Evolutionary conservation across 2,797 vertebrate species (phyloP).

Genomic region (Anabas testudineus): DNA sequence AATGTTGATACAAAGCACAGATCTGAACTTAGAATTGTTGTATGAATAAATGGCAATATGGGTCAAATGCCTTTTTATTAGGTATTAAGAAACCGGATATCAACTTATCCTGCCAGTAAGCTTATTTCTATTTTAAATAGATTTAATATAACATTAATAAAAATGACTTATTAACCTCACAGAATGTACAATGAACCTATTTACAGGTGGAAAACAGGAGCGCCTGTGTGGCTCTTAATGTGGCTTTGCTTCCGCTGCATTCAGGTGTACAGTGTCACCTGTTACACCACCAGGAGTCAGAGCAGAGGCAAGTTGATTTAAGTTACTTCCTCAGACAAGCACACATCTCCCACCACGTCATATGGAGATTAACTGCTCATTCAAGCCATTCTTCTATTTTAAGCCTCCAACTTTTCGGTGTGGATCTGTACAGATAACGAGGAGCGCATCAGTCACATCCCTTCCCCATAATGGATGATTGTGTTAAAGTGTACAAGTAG

Average conservation of each 20-base stretch:
- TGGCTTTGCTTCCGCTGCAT: background rate
- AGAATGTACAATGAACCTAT: background rate
- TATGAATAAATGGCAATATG: no score
- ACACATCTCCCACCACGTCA: background rate
- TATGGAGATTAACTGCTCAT: constrained; percentile 10
- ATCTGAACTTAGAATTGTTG: no score
- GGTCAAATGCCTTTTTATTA: no score
- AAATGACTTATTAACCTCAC: no score
- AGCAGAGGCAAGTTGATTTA: constrained; percentile 5
- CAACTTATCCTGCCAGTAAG: no score
- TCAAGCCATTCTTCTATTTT: background rate
- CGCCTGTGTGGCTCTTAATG: background rate
- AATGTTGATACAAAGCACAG: background rate
- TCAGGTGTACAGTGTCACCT: constrained; percentile 7
- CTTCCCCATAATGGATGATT: background rate
- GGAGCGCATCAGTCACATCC: background rate
- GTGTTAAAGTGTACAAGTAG: background rate
- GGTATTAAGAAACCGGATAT: no score
- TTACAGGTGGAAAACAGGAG: background rate
- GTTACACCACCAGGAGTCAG: constrained; percentile 1
- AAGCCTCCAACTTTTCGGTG: background rate
- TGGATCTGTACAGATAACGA: background rate
- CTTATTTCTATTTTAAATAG: no score
- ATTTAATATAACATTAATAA: no score
- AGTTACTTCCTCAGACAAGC: background rate